Percentiles rank a stretch among this genome's conserved stretches.
phyloP scores from a whole-genome alignment of 2,888 invertebrate species.

The Calameuta pallipes region DNA sequence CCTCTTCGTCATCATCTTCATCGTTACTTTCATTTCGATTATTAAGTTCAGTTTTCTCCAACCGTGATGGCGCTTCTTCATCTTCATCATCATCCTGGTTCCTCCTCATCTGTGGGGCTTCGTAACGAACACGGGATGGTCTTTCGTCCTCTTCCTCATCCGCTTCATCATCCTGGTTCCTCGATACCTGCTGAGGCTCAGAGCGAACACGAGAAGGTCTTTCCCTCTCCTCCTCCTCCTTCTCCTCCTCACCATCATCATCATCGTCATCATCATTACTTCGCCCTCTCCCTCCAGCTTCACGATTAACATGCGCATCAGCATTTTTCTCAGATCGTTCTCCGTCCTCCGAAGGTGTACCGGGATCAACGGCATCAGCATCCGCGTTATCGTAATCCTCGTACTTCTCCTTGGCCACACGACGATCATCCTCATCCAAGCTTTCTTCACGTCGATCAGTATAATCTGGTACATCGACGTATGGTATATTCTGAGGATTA shows the following conservation, averaged over 20 bases:
- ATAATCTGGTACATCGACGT: slow-evolving; percentile 53
- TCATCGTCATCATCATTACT: slow-evolving; percentile 47
- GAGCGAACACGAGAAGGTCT: slow-evolving; percentile 15
- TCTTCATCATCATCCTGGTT: slow-evolving; percentile 29
- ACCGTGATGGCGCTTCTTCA: slow-evolving; percentile 2
- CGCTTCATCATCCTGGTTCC: slow-evolving; percentile 6
- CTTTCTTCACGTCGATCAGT: slow-evolving; percentile 48
- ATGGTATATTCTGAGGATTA: slow-evolving; percentile 49
- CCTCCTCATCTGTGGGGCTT: slow-evolving; percentile 17
- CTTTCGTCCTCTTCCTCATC: slow-evolving; percentile 23
- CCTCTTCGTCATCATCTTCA: slow-evolving; percentile 35
- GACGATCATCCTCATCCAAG: slow-evolving; percentile 43
- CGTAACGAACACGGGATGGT: slow-evolving; percentile 50
- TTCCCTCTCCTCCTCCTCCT: slow-evolving; percentile 37
- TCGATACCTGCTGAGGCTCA: background rate
- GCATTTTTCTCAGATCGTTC: slow-evolving; percentile 5
- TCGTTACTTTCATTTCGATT: slow-evolving; percentile 35
- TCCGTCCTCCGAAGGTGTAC: slow-evolving; percentile 7
- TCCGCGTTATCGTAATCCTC: slow-evolving; percentile 15
- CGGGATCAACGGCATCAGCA: slow-evolving; percentile 37
- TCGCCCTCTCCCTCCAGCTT: slow-evolving; percentile 26
- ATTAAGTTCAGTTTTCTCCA: background rate
- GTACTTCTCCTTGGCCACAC: slow-evolving; percentile 5
- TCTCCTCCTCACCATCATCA: slow-evolving; percentile 40
- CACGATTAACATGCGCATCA: background rate